These are phyloP conservation scores for Leptopilina boulardi DNA, from an alignment of 1,140 invertebrate genomes.

Conservation along the genomic window DNA sequence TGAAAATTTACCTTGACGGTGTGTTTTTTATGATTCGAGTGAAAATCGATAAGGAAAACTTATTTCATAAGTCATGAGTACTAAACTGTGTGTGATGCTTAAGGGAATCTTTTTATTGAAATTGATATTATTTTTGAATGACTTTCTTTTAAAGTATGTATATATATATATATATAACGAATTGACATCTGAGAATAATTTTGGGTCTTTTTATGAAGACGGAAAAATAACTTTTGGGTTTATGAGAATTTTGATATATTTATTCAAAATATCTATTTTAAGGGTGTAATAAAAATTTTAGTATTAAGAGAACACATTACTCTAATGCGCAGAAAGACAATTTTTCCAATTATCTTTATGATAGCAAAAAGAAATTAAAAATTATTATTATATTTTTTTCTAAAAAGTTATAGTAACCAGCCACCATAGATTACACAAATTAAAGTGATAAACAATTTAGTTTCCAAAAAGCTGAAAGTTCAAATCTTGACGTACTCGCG, in stretches of 20 bases:
- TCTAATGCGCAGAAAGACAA: too few relatives aligned
- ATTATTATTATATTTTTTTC: too few relatives aligned
- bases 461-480: background rate
- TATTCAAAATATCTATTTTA: too few relatives aligned
- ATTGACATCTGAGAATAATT: conserved; percentile 15
- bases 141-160: conserved; percentile 19
- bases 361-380: too few relatives aligned
- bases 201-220: background rate
- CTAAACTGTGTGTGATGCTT: background rate
- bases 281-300: too few relatives aligned
- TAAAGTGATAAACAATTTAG: background rate
- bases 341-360: too few relatives aligned
- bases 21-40: background rate
- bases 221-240: background rate
- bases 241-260: too few relatives aligned
- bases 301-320: too few relatives aligned
- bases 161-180: too few relatives aligned
- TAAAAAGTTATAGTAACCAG: too few relatives aligned
- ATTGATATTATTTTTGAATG: background rate
- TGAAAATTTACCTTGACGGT: background rate
- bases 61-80: background rate
- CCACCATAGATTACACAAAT: background rate
- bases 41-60: conserved; percentile 3
- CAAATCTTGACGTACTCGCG: background rate
- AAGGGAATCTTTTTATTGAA: background rate